These are phyloP conservation scores for Myotis planiceps DNA, from an alignment of 2,797 vertebrate genomes.

Conservation along the genomic window DNA sequence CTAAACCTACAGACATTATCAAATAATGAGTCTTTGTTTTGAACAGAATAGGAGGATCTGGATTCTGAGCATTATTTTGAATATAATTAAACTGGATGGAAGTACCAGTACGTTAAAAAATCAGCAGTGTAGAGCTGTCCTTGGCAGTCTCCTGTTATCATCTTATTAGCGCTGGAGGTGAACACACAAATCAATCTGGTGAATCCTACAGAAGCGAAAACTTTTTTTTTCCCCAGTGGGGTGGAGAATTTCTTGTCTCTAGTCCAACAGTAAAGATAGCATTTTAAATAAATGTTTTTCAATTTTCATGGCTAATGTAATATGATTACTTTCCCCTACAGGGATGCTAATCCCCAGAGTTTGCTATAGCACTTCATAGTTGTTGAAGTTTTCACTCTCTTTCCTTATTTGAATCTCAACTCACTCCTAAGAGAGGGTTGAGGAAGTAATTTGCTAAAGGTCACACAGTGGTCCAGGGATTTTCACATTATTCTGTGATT, in stretches of 20 bases:
- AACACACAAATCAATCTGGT: not conserved
- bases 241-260: not conserved
- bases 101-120: constrained; percentile 53
- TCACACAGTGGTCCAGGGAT: not conserved
- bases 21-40: constrained; percentile 79
- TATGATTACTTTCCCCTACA: not conserved
- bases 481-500: not conserved
- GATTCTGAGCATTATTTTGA: constrained; percentile 49
- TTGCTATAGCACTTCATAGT: not conserved
- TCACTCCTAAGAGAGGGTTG: not conserved
- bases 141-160: constrained; percentile 49
- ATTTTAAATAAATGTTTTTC: not conserved
- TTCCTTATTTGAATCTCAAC: not conserved
- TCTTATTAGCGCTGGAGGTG: constrained; percentile 49
- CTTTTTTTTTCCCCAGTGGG: not conserved
- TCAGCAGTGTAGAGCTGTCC: not conserved
- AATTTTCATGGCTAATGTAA: not conserved
- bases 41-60: constrained; percentile 48
- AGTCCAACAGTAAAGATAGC: not conserved
- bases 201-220: not conserved
- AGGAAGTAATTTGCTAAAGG: constrained; percentile 26
- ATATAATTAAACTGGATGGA: constrained; percentile 66
- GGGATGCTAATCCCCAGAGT: not conserved
- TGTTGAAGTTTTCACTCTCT: not conserved
- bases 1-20: constrained; percentile 55